Conservation (phyloP, 2,888 invertebrate species). For the Gari tellinella region DNA sequence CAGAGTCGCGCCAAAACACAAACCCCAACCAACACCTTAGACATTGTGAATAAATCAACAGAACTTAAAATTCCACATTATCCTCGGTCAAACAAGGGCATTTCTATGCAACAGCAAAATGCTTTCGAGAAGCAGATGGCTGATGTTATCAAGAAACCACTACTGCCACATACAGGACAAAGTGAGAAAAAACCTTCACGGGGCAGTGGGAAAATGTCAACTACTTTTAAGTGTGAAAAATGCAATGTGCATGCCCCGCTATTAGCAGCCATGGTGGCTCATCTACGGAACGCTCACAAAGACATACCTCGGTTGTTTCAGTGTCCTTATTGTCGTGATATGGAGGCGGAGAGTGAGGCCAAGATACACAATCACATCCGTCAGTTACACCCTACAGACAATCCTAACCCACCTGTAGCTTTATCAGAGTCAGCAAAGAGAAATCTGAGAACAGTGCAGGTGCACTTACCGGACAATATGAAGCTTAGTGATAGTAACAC, state of each 20-base stretch:
- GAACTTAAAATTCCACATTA: conserved; percentile 47
- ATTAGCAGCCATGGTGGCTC: conserved; percentile 76
- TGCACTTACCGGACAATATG: conserved; percentile 62
- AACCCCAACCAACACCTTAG: too few relatives aligned
- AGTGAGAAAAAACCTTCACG: too few relatives aligned
- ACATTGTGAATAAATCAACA: background rate
- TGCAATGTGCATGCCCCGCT: conserved; percentile 78
- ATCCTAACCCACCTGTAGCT: conserved; percentile 75
- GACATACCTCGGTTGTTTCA: conserved; percentile 72
- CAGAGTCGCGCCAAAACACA: background rate
- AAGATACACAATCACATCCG: conserved; percentile 73
- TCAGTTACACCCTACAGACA: conserved; percentile 70
- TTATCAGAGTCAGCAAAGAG: conserved; percentile 74
- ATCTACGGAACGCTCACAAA: conserved; percentile 72
- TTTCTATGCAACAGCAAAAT: too few relatives aligned
- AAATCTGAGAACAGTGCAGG: conserved; percentile 69
- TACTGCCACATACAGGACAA: too few relatives aligned
- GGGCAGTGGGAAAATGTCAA: conserved; percentile 31
- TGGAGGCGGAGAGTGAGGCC: conserved; percentile 71
- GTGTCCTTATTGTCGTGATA: conserved; percentile 76
- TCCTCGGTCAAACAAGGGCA: conserved; percentile 11
- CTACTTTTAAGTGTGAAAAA: conserved; percentile 76
- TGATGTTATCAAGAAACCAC: too few relatives aligned
- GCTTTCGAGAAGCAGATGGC: too few relatives aligned
- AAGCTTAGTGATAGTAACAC: conserved; percentile 65